Conservation (phyloP, 2,888 invertebrate species). For the Habrosyne pyritoides region DNA sequence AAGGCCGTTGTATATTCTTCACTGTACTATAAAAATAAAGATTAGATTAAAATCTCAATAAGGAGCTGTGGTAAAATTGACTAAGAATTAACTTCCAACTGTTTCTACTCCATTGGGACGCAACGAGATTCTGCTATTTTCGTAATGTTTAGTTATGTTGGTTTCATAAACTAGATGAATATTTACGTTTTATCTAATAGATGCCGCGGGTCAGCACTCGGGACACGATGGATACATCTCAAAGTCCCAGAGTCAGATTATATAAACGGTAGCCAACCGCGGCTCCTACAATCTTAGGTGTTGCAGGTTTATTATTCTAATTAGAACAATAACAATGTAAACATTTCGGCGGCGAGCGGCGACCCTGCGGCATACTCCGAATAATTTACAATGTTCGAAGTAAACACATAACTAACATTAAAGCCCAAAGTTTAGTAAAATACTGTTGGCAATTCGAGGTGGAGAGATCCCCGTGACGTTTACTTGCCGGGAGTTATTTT, state of each 20-base stretch:
- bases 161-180: no score
- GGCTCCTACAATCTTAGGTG: constrained; percentile 12
- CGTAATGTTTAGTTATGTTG: no score
- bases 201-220: background rate
- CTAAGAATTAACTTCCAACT: no score
- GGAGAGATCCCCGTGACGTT: background rate
- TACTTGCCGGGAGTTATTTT: background rate
- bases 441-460: background rate
- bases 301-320: constrained; percentile 30
- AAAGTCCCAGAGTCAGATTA: background rate
- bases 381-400: constrained; percentile 17
- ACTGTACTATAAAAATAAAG: no score
- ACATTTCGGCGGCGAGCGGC: constrained; percentile 15
- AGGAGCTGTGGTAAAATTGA: no score
- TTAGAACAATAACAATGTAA: constrained; percentile 27
- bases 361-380: constrained; percentile 21
- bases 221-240: background rate
- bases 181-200: background rate
- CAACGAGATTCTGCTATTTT: no score
- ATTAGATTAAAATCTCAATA: no score
- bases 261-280: background rate
- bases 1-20: background rate
- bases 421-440: background rate
- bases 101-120: no score
- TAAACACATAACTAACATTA: constrained; percentile 10